A percentile compares a stretch with the other conserved stretches of the same genome.
Evolutionary conservation across 2,888 invertebrate genomes (phyloP).

Genomic region (Agriopis marginaria): DNA sequence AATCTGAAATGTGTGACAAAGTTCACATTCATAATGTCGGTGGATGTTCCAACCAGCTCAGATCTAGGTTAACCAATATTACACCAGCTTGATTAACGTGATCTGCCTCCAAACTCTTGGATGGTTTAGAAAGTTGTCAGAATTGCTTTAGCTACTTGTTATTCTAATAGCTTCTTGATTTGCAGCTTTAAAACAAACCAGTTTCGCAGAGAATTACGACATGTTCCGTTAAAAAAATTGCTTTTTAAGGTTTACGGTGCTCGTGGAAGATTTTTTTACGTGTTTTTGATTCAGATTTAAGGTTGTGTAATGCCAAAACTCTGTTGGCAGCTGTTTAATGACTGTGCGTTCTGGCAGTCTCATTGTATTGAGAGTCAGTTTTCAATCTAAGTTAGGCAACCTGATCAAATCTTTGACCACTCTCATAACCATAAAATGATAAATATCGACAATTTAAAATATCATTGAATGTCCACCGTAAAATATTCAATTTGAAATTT

Average conservation of each 20-base stretch:
- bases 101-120: constrained; percentile 42
- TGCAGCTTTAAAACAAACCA: constrained; percentile 11
- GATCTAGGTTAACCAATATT: constrained; percentile 31
- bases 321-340: no score
- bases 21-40: constrained; percentile 17
- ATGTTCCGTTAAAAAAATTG: constrained; percentile 21
- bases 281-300: neutral
- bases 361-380: no score
- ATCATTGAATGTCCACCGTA: neutral
- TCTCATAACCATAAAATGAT: no score
- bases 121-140: constrained; percentile 58
- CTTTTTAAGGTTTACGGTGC: neutral
- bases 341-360: no score
- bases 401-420: no score
- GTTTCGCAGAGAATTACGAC: constrained; percentile 13
- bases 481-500: neutral
- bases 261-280: constrained; percentile 5
- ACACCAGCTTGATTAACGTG: constrained; percentile 32
- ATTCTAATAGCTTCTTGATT: constrained; percentile 25
- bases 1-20: constrained; percentile 20
- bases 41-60: constrained; percentile 19
- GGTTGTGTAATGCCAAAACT: neutral
- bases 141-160: constrained; percentile 46
- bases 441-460: no score
- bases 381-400: no score